phyloP scores from a whole-genome alignment of 2,113 vertebrate genomes.

The Gorilla gorilla region DNA sequence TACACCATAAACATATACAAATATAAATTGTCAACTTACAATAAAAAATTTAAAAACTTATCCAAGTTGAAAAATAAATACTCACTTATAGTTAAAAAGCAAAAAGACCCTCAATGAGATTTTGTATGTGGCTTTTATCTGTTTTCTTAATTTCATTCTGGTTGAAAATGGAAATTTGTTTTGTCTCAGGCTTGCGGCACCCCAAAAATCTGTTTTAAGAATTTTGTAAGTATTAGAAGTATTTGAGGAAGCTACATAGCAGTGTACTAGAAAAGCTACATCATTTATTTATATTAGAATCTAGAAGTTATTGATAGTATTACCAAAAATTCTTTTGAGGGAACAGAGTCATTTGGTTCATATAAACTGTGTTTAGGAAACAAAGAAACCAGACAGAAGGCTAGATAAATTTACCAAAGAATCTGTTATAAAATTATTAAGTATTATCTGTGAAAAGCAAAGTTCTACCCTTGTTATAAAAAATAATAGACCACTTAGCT shows the following conservation, averaged over 20 bases:
- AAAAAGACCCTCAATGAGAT: not conserved
- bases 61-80: not conserved
- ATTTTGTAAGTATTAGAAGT: not conserved
- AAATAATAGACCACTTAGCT: not conserved
- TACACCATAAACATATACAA: not conserved
- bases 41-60: not conserved
- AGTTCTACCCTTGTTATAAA: conserved; percentile 2
- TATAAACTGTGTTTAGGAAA: not conserved
- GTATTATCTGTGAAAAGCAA: not conserved
- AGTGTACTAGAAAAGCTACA: not conserved
- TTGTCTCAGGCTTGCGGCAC: not conserved
- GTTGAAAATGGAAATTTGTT: conserved; percentile 29
- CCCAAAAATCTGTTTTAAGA: not conserved
- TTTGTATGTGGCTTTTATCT: not conserved
- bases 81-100: not conserved
- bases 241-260: not conserved
- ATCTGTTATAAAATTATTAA: not conserved
- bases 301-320: not conserved
- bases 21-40: not conserved
- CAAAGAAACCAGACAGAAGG: not conserved
- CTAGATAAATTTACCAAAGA: not conserved
- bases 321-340: not conserved
- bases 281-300: not conserved
- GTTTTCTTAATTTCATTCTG: not conserved
- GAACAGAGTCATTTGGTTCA: not conserved